phyloP scores from a whole-genome alignment of 2,888 invertebrate species.

The Sceliomorpha sp. region DNA sequence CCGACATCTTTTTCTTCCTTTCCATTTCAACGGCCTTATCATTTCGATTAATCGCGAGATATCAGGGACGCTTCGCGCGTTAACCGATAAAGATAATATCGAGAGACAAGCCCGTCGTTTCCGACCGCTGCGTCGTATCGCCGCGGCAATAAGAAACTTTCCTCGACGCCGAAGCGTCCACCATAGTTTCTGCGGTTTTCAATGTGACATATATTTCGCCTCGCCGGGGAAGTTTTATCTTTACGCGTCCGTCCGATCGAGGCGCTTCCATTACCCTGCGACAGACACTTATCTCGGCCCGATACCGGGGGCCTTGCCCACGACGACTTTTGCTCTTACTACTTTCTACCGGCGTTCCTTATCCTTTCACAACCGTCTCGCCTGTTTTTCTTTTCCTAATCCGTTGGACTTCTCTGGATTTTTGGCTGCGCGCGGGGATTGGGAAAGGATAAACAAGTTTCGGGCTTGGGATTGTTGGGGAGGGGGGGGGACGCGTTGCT shows the following conservation, averaged over 20 bases:
- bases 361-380: conserved; percentile 7
- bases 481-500: too few relatives aligned
- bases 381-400: conserved; percentile 36
- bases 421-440: conserved; percentile 16
- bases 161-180: conserved; percentile 1
- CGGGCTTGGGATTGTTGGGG: too few relatives aligned
- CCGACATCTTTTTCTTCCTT: too few relatives aligned
- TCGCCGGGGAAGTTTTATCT: conserved; percentile 29
- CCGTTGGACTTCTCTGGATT: conserved; percentile 13
- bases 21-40: too few relatives aligned
- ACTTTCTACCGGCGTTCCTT: conserved; percentile 10
- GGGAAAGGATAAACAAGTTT: background rate
- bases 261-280: background rate
- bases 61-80: too few relatives aligned
- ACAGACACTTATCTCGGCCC: conserved; percentile 9
- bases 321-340: conserved; percentile 21
- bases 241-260: conserved; percentile 17
- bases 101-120: too few relatives aligned
- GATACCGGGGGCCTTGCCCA: conserved; percentile 22
- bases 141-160: conserved; percentile 12
- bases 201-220: conserved; percentile 19
- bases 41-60: too few relatives aligned
- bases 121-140: too few relatives aligned
- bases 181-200: conserved; percentile 16
- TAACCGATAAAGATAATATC: too few relatives aligned